These are phyloP conservation scores for Oryzaephilus surinamensis DNA, from an alignment of 1,140 invertebrate genomes.

Conservation along the genomic window DNA sequence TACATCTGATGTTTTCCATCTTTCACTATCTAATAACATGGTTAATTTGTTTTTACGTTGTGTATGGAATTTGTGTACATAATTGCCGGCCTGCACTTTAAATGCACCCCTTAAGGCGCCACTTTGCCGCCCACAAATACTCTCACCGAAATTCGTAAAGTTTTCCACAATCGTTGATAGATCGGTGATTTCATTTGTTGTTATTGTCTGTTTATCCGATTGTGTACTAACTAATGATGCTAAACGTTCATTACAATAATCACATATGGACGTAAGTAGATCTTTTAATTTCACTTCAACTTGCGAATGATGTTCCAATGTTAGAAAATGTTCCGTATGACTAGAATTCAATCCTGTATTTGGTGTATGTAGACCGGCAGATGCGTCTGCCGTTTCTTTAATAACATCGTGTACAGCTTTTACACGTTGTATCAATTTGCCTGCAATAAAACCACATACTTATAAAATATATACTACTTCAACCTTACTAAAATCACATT, in stretches of 20 bases:
- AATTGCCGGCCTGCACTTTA: constrained; percentile 80
- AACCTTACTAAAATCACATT: too few relatives aligned
- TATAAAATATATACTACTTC: too few relatives aligned
- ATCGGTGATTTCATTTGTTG: constrained; percentile 65
- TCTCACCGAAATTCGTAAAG: constrained; percentile 66
- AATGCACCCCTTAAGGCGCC: constrained; percentile 71
- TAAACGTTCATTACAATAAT: constrained; percentile 85
- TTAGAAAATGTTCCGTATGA: constrained; percentile 52
- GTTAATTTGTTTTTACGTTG: constrained; percentile 78
- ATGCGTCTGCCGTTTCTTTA: constrained; percentile 48
- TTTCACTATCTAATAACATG: constrained; percentile 76
- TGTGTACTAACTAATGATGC: constrained; percentile 73
- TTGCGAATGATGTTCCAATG: constrained; percentile 54
- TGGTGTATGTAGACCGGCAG: constrained; percentile 40
- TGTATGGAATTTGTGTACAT: constrained; percentile 83
- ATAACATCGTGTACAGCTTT: constrained; percentile 66
- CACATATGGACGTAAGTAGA: constrained; percentile 67
- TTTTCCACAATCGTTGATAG: constrained; percentile 67
- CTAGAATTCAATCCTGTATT: neutral
- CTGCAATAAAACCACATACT: constrained; percentile 20
- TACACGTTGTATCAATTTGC: constrained; percentile 47
- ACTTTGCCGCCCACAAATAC: constrained; percentile 67
- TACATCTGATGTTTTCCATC: constrained; percentile 90
- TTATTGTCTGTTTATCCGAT: constrained; percentile 56
- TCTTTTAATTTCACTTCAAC: constrained; percentile 62